Base-by-base conservation (phyloP, 2,113 vertebrate species). In the Platichthys flesus region DNA sequence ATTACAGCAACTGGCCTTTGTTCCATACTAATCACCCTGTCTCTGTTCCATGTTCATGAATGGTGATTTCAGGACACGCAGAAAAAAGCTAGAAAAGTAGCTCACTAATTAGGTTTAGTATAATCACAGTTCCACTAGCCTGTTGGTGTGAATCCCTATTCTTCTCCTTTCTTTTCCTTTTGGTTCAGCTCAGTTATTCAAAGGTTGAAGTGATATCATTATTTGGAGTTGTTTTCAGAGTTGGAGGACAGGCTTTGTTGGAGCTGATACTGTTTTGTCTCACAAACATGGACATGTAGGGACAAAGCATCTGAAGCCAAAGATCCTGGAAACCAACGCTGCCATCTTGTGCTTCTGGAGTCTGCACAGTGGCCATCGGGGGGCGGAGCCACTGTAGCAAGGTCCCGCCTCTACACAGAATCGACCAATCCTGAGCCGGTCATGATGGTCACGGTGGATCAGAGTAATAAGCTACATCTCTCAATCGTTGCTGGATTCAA, bases 51-150 rank as follows among this genome's bases (percentile, higher is more conserved):
- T 84, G 76, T 71, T 86, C 83, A 86, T 86, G 70, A 82, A 92
- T 85, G 68, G 52, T 82, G 73, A 84, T 82, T 88, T 81, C 40
- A 45, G 62, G 60, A 80, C 68, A 49, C 70, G 66, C 67, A 69
- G 75, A 84, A 83, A 42, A 42, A 42, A 42, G 67, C 74, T 83
- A 71, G 52, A 68, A 84, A 83, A 82, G 77, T 81, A 81, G 64
- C 71, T 72, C 77, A 70, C 75, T 93, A 91, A 93, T 94, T 92
- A 91, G 84, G 70, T 92, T 91, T 83, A 90, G 82, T 93, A 31
- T 31, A 92, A 94, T 92, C 87, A 87, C 66, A 61, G 54, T 85
- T 90, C 84, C 76, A 93, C 89, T 90, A 89, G 78, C 78, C 78
- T 89, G 76, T 74, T 73, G 67, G 67, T 76, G 71, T 51, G 23